phyloP scores from a whole-genome alignment of 2,888 invertebrate genomes.

The Euplagia quadripunctaria region DNA sequence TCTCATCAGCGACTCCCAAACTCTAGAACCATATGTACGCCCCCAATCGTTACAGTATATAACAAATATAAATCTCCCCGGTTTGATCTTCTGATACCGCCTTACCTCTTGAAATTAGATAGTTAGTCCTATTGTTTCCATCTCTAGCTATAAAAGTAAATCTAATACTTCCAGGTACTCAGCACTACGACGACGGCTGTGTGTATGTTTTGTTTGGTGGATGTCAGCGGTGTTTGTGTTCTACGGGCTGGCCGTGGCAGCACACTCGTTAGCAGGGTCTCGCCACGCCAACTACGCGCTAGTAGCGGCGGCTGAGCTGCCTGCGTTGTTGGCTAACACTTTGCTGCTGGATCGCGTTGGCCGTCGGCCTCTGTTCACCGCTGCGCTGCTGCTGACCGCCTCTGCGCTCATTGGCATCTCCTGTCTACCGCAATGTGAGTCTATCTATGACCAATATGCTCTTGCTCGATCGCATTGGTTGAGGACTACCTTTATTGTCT shows the following conservation, averaged over 20 bases:
- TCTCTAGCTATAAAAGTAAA: neutral
- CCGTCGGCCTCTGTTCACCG: constrained; percentile 75
- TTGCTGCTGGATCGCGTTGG: constrained; percentile 79
- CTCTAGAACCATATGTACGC: too few species aligned
- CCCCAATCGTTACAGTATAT: too few species aligned
- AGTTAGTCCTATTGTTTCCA: too few species aligned
- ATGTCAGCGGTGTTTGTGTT: constrained; percentile 80
- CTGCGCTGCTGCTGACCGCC: constrained; percentile 75
- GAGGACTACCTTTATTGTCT: neutral
- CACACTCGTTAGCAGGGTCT: constrained; percentile 75
- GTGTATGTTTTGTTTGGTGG: constrained; percentile 82
- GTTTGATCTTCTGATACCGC: too few species aligned
- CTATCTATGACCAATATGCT: neutral
- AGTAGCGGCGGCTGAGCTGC: constrained; percentile 77
- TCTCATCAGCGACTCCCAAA: too few species aligned
- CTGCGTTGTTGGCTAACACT: constrained; percentile 76
- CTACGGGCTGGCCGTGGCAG: constrained; percentile 80
- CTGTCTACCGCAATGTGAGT: constrained; percentile 66
- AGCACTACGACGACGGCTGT: constrained; percentile 73
- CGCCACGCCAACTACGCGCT: constrained; percentile 77
- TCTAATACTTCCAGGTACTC: constrained; percentile 64
- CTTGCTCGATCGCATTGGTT: too few species aligned
- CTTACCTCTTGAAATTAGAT: neutral
- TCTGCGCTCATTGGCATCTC: constrained; percentile 71
- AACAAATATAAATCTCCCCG: too few species aligned